These are phyloP conservation scores for Poecilia gillii DNA, from an alignment of 2,797 vertebrate species.

Conservation along the genomic window DNA sequence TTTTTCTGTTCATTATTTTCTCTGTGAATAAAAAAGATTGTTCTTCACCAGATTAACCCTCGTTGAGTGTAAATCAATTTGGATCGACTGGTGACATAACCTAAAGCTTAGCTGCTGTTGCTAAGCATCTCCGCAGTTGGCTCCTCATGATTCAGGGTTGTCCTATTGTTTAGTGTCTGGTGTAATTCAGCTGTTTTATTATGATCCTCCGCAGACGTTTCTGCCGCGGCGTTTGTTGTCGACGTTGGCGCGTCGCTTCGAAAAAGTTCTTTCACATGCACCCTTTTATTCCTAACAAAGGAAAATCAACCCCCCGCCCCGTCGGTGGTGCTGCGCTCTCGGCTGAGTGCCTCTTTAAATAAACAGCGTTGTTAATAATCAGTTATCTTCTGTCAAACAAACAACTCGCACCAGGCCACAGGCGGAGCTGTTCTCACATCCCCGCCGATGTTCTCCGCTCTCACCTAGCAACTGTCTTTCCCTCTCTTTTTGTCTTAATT, in stretches of 20 bases:
- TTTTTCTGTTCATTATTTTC: background rate
- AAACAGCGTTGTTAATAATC: conserved; percentile 36
- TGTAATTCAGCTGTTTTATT: background rate
- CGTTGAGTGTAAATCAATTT: background rate
- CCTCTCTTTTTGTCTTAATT: conserved; percentile 43
- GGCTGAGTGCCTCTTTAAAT: conserved; percentile 35
- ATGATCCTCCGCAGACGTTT: background rate
- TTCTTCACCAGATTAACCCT: background rate
- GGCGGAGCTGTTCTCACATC: conserved; percentile 15
- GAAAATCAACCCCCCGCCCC: conserved; percentile 11
- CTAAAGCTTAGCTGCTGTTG: conserved; percentile 25
- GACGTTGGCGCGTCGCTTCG: background rate
- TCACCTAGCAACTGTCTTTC: conserved; percentile 4
- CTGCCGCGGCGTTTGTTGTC: background rate
- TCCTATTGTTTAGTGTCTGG: background rate
- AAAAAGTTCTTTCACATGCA: conserved; percentile 1
- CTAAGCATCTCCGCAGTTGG: conserved; percentile 21
- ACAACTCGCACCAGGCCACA: conserved; percentile 21
- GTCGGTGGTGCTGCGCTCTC: conserved; percentile 8
- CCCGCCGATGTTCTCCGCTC: conserved; percentile 13
- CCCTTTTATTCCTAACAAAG: conserved; percentile 14
- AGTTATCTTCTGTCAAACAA: conserved; percentile 32
- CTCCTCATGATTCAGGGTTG: background rate
- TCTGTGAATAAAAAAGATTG: background rate
- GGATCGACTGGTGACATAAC: background rate